Evolutionary conservation across 1,140 invertebrate species (phyloP).

Genomic region (Brachystomella parvula): DNA sequence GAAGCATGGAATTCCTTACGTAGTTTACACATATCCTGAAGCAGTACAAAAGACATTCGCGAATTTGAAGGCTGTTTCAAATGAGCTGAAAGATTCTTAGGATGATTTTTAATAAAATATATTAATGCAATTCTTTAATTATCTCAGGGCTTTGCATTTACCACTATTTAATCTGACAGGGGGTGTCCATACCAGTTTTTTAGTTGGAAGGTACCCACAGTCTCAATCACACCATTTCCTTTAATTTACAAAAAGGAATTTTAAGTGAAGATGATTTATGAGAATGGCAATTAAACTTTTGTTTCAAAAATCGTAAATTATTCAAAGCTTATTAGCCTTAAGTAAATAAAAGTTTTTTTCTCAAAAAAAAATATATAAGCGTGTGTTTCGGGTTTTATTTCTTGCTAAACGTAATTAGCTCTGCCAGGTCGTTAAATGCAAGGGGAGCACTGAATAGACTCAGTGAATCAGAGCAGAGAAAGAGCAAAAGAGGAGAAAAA

Average conservation of each 20-base stretch:
- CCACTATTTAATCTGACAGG: neutral
- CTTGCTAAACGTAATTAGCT: neutral
- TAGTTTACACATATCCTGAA: slow-evolving; percentile 12
- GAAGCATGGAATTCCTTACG: slow-evolving; percentile 14
- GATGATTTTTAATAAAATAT: neutral
- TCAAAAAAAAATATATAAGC: neutral
- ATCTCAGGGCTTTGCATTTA: neutral
- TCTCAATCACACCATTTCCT: neutral
- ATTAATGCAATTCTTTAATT: neutral
- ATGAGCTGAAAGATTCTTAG: slow-evolving; percentile 6
- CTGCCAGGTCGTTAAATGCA: neutral
- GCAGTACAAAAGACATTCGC: slow-evolving; percentile 11
- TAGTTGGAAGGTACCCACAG: neutral
- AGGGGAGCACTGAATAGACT: no score
- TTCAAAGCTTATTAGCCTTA: neutral
- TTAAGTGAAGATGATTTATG: slow-evolving; percentile 2
- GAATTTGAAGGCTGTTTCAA: slow-evolving; percentile 18
- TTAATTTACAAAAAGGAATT: neutral
- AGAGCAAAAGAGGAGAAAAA: no score
- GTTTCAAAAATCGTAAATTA: neutral
- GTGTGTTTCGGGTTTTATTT: neutral
- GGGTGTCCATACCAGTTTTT: neutral
- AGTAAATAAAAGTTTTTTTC: neutral
- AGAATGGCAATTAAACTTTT: neutral
- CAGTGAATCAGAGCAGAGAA: no score